A percentile compares a stretch with the other conserved stretches of the same genome.
Evolutionary conservation across 2,888 invertebrate species (phyloP).

Genomic region (Leistus spinibarbis): DNA sequence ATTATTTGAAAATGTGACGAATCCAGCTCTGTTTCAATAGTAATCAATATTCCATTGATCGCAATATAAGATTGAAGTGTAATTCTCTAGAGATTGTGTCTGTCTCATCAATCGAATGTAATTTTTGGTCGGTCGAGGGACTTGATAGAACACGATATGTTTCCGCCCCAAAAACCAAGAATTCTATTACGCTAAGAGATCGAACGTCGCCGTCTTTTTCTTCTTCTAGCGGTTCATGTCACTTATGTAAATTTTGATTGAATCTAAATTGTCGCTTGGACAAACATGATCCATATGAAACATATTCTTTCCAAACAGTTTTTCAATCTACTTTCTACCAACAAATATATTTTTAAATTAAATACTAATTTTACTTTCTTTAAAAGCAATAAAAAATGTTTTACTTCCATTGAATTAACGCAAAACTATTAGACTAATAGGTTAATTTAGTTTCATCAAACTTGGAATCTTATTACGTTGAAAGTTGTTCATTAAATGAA

Average conservation of each 20-base stretch:
- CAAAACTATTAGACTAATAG: too few relatives aligned
- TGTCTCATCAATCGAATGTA: slow-evolving; percentile 20
- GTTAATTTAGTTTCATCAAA: too few relatives aligned
- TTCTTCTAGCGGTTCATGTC: not conserved
- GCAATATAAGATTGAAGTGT: not conserved
- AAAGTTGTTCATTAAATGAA: too few relatives aligned
- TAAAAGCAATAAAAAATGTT: too few relatives aligned
- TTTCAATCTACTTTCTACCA: too few relatives aligned
- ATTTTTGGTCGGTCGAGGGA: slow-evolving; percentile 15
- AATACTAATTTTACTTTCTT: too few relatives aligned
- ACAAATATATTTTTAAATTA: too few relatives aligned
- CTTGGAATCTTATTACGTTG: too few relatives aligned
- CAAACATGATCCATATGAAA: not conserved
- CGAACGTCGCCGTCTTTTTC: not conserved
- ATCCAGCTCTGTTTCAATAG: not conserved
- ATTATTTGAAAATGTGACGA: not conserved
- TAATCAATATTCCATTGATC: not conserved
- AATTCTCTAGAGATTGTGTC: not conserved
- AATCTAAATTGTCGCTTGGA: slow-evolving; percentile 14
- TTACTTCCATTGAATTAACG: too few relatives aligned
- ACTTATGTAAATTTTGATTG: slow-evolving; percentile 31
- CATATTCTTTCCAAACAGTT: too few relatives aligned
- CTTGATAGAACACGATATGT: slow-evolving; percentile 12
- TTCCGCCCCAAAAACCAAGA: slow-evolving; percentile 5
- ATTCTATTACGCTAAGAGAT: slow-evolving; percentile 26